Evolutionary conservation across 1,140 invertebrate species (phyloP).

Genomic region (Drosophila equinoxialis): DNA sequence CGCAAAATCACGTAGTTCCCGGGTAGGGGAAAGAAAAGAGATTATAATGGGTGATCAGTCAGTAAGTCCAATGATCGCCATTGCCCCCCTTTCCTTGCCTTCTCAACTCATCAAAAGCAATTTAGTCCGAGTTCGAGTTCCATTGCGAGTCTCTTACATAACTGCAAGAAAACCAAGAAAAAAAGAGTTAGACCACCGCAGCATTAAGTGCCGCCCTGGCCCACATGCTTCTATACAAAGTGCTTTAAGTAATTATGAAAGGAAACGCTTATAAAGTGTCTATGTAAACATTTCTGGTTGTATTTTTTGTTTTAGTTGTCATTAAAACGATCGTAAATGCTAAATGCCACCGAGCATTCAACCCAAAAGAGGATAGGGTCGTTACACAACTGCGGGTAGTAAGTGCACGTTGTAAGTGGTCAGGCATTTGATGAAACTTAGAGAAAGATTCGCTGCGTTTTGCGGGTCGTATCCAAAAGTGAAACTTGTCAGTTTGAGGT

Average conservation of each 20-base stretch:
- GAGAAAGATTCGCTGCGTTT: slow-evolving; percentile 7
- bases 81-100: neutral
- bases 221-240: slow-evolving; percentile 2
- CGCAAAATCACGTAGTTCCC: neutral
- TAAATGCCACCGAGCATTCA: slow-evolving; percentile 41
- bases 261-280: slow-evolving; percentile 35
- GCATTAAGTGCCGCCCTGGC: neutral
- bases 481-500: slow-evolving; percentile 41
- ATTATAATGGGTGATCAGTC: neutral
- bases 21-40: neutral
- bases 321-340: slow-evolving; percentile 44
- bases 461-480: slow-evolving; percentile 41
- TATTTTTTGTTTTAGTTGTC: slow-evolving; percentile 14
- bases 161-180: neutral
- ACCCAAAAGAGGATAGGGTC: slow-evolving; percentile 24
- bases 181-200: no score
- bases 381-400: slow-evolving; percentile 42
- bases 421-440: slow-evolving; percentile 22
- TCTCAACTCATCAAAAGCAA: neutral
- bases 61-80: neutral
- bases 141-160: neutral
- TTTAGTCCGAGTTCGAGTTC: neutral
- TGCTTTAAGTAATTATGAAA: slow-evolving; percentile 19
- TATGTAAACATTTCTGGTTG: slow-evolving; percentile 31
- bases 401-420: slow-evolving; percentile 7